Evolutionary conservation across 2,113 vertebrate genomes (phyloP).

Genomic region (Tonatia bakeri): DNA sequence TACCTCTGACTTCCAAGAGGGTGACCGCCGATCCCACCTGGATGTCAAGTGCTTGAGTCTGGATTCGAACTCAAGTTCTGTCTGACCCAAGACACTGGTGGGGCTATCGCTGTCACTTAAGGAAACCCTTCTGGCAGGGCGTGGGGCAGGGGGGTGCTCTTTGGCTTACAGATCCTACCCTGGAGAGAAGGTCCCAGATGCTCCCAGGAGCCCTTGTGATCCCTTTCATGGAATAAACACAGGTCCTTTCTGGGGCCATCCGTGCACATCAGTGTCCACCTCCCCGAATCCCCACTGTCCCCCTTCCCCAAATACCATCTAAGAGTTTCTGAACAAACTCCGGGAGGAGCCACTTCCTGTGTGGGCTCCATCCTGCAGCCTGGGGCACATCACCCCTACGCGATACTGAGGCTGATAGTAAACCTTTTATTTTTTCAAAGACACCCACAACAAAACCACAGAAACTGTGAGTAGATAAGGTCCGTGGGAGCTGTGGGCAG

Average conservation of each 20-base stretch:
- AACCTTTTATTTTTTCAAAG: not conserved
- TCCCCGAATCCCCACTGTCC: not conserved
- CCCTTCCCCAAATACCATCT: not conserved
- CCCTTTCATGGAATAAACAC: no score
- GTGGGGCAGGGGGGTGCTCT: rapidly evolving
- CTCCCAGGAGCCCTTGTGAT: not conserved
- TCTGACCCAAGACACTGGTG: not conserved
- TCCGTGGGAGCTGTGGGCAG: rapidly evolving
- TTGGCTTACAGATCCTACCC: not conserved
- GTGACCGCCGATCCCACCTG: not conserved
- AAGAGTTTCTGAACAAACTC: not conserved
- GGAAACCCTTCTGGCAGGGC: not conserved
- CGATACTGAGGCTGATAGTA: not conserved
- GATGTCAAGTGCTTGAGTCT: not conserved
- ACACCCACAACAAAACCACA: not conserved
- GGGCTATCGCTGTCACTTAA: not conserved
- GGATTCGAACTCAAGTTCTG: not conserved
- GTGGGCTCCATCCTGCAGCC: not conserved
- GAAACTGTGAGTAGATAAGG: not conserved
- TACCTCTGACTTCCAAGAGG: not conserved
- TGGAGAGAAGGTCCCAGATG: no score
- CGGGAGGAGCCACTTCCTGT: not conserved
- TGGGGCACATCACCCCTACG: not conserved
- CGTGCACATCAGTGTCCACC: not conserved
- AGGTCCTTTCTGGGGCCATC: not conserved